Evolutionary conservation across 1,140 invertebrate genomes (phyloP).

Genomic region (Bradysia coprophila): DNA sequence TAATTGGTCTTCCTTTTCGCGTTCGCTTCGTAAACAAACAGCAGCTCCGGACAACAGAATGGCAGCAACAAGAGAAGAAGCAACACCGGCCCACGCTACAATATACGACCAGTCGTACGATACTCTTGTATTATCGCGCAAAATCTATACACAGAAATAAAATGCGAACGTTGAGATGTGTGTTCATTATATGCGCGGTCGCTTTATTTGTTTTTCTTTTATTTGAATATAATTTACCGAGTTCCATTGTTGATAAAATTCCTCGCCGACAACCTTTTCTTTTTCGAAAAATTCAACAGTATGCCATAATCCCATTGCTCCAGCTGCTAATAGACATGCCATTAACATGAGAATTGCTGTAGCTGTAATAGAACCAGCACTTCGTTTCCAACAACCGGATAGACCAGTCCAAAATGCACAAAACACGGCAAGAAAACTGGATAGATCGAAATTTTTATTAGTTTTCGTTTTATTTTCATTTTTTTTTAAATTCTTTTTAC

Average conservation of each 20-base stretch:
- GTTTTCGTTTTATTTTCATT: not conserved
- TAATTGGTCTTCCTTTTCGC: conserved; percentile 81
- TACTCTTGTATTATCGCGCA: conserved; percentile 67
- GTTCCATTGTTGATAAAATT: conserved; percentile 82
- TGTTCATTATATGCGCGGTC: not conserved
- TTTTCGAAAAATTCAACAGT: conserved; percentile 90
- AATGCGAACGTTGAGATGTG: not conserved
- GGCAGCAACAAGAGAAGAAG: conserved; percentile 68
- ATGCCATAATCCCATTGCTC: conserved; percentile 88
- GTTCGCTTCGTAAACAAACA: conserved; percentile 78
- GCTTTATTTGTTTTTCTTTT: not conserved
- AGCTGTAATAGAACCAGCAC: conserved; percentile 79
- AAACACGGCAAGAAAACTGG: conserved; percentile 67
- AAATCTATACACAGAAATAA: conserved; percentile 39
- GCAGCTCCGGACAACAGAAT: conserved; percentile 83
- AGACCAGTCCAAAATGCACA: conserved; percentile 87
- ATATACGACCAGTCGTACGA: conserved; percentile 93
- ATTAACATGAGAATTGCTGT: conserved; percentile 82
- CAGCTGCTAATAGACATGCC: conserved; percentile 68
- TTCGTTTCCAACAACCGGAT: conserved; percentile 72
- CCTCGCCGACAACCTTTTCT: conserved; percentile 77
- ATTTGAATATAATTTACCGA: conserved; percentile 52
- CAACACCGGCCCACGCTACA: conserved; percentile 86
- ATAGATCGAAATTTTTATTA: not conserved
- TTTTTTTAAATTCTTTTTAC: not conserved